Evolutionary conservation across 2,888 invertebrate genomes (phyloP), one percentile per base, ranked within the genome.

Genomic region (Dyspetes luteomarginatus): DNA sequence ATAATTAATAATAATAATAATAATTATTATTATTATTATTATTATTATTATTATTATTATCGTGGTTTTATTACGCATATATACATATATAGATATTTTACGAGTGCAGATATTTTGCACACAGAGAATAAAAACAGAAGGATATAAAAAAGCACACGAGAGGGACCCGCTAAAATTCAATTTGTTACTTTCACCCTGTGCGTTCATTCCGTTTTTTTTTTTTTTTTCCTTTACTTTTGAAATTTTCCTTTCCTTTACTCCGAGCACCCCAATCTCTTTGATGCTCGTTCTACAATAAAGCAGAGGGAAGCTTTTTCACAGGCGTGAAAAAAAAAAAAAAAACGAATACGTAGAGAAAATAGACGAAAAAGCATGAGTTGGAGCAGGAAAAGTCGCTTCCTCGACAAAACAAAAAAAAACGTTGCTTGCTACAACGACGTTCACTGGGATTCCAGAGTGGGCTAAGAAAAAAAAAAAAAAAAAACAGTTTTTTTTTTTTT

Each of bases 161-260:
- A 24, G 56, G 50, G 43, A 7, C 26, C 71, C 43, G 43, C 78
- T 72, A 68, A 78, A 76, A 81, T 81, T 81, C 71, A 82, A 83
- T 82, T 82, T 68, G 50, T 71, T 56, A 15, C 12, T 50, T 28
- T 28, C n/a, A 17, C 30, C 4, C 4, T 67, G 67, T 67, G 26
- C 9, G n/a, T 26, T 2, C 28, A 30, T 43, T 56, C 24, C 30
- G 36, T 41, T 43, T 55, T 43, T 45, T 24, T 65, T 55, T 43
- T 71, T 65, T 55, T 22, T 28, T 30, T 58, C 69, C n/a, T 28
- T 43, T 26, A 52, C 74, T 58, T 3, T 12, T 2, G 5, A 3
- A 12, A 2, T 36, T 12, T 48, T 62, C 41, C 56, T 52, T n/a
- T n/a, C n/a, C n/a, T n/a, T n/a, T n/a, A n/a, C n/a, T n/a, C n/a